phyloP scores from a whole-genome alignment of 2,113 vertebrate genomes.

The Falcunculus frontatus region DNA sequence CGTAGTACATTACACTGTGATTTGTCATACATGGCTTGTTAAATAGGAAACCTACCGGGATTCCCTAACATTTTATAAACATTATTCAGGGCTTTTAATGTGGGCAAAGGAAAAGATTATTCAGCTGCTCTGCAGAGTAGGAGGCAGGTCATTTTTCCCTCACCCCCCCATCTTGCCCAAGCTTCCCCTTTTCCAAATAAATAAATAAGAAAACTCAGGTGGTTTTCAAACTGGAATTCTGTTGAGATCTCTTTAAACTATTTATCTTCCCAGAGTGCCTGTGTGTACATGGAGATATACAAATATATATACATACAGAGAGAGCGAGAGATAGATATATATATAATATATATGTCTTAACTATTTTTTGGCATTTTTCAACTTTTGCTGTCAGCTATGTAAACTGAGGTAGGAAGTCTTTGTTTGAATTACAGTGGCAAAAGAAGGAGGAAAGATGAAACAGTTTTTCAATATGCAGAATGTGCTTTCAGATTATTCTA shows the following conservation, averaged over 20 bases:
- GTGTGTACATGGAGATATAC: background rate
- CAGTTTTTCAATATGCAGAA: slow-evolving; percentile 64
- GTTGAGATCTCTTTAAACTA: slow-evolving; percentile 30
- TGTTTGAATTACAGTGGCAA: slow-evolving; percentile 63
- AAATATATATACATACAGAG: background rate
- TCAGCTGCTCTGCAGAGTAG: slow-evolving; percentile 63
- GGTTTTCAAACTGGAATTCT: slow-evolving; percentile 17
- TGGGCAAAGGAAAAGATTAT: slow-evolving; percentile 78
- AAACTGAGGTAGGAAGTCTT: slow-evolving; percentile 65
- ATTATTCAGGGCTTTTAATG: slow-evolving; percentile 81
- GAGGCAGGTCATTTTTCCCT: slow-evolving; percentile 51
- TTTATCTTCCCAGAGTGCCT: background rate
- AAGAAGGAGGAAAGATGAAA: slow-evolving; percentile 63
- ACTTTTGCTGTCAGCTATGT: slow-evolving; percentile 53
- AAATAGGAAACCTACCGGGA: slow-evolving; percentile 88
- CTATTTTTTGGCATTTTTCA: slow-evolving; percentile 24
- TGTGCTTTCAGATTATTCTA: slow-evolving; percentile 56
- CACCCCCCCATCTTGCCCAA: background rate
- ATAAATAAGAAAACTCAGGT: slow-evolving; percentile 31
- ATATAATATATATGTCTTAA: background rate
- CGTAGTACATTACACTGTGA: slow-evolving; percentile 89
- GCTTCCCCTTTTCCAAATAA: slow-evolving; percentile 23
- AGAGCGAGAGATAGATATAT: background rate
- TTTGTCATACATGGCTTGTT: slow-evolving; percentile 92
- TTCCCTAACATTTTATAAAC: slow-evolving; percentile 87